Base-by-base conservation (phyloP, 2,113 vertebrate species). In the Coregonus clupeaformis region DNA sequence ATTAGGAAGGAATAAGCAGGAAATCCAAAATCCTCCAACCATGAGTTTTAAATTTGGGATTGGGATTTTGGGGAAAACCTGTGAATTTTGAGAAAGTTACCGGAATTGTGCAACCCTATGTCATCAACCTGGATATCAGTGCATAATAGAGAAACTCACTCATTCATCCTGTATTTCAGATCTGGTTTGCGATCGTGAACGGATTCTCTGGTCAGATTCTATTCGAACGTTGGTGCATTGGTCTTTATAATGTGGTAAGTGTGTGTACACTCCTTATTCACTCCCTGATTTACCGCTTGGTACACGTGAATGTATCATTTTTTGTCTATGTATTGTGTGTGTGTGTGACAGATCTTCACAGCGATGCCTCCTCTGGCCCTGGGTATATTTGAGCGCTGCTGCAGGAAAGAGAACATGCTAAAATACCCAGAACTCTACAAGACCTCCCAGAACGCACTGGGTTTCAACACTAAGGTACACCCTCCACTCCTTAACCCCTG, bases 241-340 rank as follows among this genome's bases (percentile, higher is more conserved):
- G 95, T 79, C 82, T 96, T 32, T 96, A 96, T 87, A 96, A 96
- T 0, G 95, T 96, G 94, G 95, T 96, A 93, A 94, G 95, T 78
- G 36, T 29, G 32, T 62, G 20, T 62, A 62, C 12, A 22, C 5
- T 62, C 12, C 6, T 62, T 62, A 22, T 64, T 64, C 11, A 64
- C 25, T 1, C 1, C 5, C 1, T 4, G 5, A 52, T 18, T 52
- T 14, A 18, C 20, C 16, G 3, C 12, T 5, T 18, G 3, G 49
- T 18, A 5, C 14, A 52, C 5, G 14, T 1, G 16, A 52, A 16
- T 52, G 12, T 16, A 5, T 16, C 3, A 16, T 1, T 71, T 42
- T 73, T 69, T 77, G 66, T 24, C 11, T 14, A 25, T 76, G 67
- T 67, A 22, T 5, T 70, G 47, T 69, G 68, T 25, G 29, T 67